Evolutionary conservation across 2,888 invertebrate species (phyloP).

Genomic region (Metalampra italica): DNA sequence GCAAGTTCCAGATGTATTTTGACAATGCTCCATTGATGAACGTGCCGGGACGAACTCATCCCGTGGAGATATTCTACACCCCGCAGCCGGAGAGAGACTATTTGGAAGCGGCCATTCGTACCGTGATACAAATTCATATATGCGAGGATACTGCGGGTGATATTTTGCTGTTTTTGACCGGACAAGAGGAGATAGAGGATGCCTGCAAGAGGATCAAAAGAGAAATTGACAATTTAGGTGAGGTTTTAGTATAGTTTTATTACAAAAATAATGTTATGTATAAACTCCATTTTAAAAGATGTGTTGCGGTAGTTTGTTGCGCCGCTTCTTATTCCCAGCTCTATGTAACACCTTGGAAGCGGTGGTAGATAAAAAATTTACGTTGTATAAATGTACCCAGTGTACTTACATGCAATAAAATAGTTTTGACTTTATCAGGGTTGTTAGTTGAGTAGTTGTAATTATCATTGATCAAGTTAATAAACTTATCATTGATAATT

Average conservation of each 20-base stretch:
- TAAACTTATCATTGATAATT: too few relatives aligned
- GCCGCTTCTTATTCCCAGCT: too few relatives aligned
- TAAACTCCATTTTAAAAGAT: too few relatives aligned
- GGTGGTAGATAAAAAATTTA: too few relatives aligned
- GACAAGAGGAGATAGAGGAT: conserved; percentile 98
- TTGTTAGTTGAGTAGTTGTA: too few relatives aligned
- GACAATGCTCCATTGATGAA: conserved; percentile 99
- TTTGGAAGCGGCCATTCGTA: conserved; percentile 98
- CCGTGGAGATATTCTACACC: conserved; percentile 94
- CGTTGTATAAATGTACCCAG: too few relatives aligned
- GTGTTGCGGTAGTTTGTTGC: too few relatives aligned
- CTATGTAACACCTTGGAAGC: too few relatives aligned
- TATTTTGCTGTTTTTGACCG: conserved; percentile 89
- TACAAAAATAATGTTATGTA: too few relatives aligned
- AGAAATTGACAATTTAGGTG: conserved; percentile 91
- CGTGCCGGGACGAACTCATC: conserved; percentile 86
- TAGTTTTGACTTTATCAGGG: background rate
- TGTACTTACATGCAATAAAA: too few relatives aligned
- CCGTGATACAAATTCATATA: conserved; percentile 97
- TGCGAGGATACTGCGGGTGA: conserved; percentile 96
- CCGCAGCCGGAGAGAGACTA: conserved; percentile 98
- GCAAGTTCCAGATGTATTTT: conserved; percentile 99
- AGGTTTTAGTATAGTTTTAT: background rate
- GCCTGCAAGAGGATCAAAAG: conserved; percentile 98
- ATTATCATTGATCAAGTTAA: too few relatives aligned